Evolutionary conservation across 2,797 vertebrate species (phyloP), one percentile per base, ranked within the genome.

Genomic region (Pogonophryne albipinna): DNA sequence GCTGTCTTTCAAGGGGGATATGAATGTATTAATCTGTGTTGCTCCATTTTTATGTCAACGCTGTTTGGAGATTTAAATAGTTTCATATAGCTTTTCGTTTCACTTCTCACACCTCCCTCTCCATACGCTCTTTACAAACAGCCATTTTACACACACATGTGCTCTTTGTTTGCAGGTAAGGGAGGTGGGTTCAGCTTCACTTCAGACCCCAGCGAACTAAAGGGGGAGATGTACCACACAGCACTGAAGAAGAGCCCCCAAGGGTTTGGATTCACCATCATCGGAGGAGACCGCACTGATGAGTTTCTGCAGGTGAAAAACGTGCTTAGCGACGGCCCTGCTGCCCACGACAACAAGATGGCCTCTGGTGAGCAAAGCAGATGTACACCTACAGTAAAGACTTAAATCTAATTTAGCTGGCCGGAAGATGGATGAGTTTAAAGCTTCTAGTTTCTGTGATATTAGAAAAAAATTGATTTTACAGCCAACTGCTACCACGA

Each of bases 301-400:
- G 98, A 99, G 85, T 99, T 99, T 82, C 95, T 99, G 17, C 98
- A 99, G 89, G 97, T 99, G 92, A 99, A 99, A 83, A 98, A 99
- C 4, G 97, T 99, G 71, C 93, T 99, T 52, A 95, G 96, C 63
- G 98, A 99, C 0, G 98, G 98, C 10, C 98, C 98, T 0, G 98
- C 98, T 5, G 97, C 98, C 10, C 96, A 97, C 0, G 97, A 98
- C 83, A 97, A 97, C 80, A 99, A 98, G 92, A 99, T 99, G 71
- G 93, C 96, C 1, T 96, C 98, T 79, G 98, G 98, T 99, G 85
- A 93, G 91, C 49, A 44, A 49, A 50, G 15, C 27, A 47, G 15
- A 56, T 17, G 9, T 17, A 10, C 19, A 41, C 16, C 3, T 12
- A n/a, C n/a, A n/a, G n/a, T n/a, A 2, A 23, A 4, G 6, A 20